These are phyloP conservation scores for Microcebus lehilahytsara DNA, from an alignment of 2,113 vertebrate species.

Conservation along the genomic window DNA sequence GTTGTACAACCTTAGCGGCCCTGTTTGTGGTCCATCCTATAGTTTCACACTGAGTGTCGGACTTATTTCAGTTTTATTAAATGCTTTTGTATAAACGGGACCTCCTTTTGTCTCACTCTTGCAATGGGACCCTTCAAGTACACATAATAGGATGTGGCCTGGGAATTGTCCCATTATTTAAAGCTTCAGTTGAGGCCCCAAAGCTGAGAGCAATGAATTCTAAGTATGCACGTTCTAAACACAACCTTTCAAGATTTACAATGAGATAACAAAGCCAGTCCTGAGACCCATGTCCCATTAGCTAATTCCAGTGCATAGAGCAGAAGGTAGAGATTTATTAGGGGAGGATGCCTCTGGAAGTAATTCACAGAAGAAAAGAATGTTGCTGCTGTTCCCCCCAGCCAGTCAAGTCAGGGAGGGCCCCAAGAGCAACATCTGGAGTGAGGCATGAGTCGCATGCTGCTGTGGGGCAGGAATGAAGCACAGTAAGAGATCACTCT, in stretches of 20 bases:
- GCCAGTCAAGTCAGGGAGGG: not conserved
- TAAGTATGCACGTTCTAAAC: not conserved
- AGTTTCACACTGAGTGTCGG: not conserved
- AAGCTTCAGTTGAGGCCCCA: not conserved
- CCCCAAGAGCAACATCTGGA: not conserved
- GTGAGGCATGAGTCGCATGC: too few relatives aligned
- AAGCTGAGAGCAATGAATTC: not conserved
- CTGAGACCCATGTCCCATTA: not conserved
- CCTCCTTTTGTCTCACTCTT: not conserved
- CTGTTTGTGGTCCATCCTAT: rapidly evolving
- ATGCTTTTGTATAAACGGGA: not conserved
- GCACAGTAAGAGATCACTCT: not conserved
- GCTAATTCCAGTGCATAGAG: not conserved
- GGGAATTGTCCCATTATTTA: not conserved
- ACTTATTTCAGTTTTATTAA: not conserved
- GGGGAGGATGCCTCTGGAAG: not conserved
- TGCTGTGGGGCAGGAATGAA: not conserved
- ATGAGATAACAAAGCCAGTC: not conserved
- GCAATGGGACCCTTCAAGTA: not conserved
- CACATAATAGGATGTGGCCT: not conserved
- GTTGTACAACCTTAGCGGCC: not conserved
- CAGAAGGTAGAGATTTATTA: not conserved
- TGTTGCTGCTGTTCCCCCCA: not conserved
- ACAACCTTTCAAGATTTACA: not conserved
- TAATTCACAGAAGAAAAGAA: not conserved